These are phyloP conservation scores for Lethenteron reissneri DNA, from an alignment of 2,113 vertebrate species.

Conservation along the genomic window DNA sequence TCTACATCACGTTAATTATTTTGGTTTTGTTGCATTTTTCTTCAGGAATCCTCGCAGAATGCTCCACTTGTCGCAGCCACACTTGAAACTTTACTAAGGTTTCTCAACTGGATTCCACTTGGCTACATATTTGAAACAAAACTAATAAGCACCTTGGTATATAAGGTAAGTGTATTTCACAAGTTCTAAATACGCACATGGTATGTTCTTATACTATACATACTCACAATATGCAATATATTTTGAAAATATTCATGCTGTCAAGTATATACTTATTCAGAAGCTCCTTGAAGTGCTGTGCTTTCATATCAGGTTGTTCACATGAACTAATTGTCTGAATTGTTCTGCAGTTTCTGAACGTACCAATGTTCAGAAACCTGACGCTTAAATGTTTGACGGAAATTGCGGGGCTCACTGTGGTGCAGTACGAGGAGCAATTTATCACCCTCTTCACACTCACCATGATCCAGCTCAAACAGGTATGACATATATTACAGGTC, in stretches of 20 bases:
- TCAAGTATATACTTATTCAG: neutral
- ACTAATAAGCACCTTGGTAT: conserved; percentile 93
- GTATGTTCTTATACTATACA: accelerated
- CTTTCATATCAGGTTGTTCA: conserved; percentile 7
- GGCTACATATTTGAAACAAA: conserved; percentile 99
- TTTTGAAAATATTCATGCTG: neutral
- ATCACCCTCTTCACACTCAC: conserved; percentile 89
- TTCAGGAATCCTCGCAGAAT: conserved; percentile 92
- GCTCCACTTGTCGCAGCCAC: conserved; percentile 91
- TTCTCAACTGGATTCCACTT: conserved; percentile 97
- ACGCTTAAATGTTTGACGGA: conserved; percentile 97
- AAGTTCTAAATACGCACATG: neutral
- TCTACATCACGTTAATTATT: conserved; percentile 7
- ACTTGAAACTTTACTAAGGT: conserved; percentile 78
- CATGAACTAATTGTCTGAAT: conserved; percentile 7
- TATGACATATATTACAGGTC: conserved; percentile 15
- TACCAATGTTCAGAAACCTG: conserved; percentile 97
- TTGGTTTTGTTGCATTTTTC: neutral
- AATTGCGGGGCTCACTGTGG: conserved; percentile 89
- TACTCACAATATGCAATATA: neutral
- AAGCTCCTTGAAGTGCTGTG: neutral
- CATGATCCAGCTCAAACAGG: conserved; percentile 98
- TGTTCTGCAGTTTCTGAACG: conserved; percentile 64
- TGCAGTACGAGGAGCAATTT: conserved; percentile 94
- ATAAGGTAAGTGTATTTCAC: conserved; percentile 41